Conservation (phyloP, 1,140 invertebrate genomes). For the Heliconius hewitsoni region DNA sequence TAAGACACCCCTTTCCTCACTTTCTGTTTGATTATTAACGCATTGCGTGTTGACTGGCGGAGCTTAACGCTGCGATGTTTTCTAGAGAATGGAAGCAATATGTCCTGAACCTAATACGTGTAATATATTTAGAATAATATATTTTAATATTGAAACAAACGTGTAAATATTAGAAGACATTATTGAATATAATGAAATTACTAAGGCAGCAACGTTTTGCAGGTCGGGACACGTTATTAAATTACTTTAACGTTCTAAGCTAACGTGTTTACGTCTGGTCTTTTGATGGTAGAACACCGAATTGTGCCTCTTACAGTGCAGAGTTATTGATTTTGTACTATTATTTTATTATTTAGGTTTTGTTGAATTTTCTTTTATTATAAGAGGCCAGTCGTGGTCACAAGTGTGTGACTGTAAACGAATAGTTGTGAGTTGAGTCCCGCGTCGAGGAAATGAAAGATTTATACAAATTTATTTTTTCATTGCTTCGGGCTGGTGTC, state of each 20-base stretch:
- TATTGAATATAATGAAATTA: conserved; percentile 8
- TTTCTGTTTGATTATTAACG: too few relatives aligned
- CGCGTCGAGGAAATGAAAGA: too few relatives aligned
- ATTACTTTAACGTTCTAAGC: conserved; percentile 29
- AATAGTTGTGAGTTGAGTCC: too few relatives aligned
- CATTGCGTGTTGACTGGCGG: too few relatives aligned
- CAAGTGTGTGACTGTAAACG: too few relatives aligned
- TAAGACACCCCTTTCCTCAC: too few relatives aligned
- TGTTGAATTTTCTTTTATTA: neutral
- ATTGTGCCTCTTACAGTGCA: neutral
- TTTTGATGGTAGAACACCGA: conserved; percentile 26
- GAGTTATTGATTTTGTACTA: neutral
- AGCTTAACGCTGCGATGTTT: too few relatives aligned
- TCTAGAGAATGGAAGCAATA: too few relatives aligned
- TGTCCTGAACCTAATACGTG: too few relatives aligned
- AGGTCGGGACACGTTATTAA: conserved; percentile 27
- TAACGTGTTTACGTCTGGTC: conserved; percentile 30
- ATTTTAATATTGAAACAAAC: neutral
- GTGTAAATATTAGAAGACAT: neutral
- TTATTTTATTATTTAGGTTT: neutral
- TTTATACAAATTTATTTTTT: too few relatives aligned
- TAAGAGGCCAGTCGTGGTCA: neutral
- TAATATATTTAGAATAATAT: neutral
- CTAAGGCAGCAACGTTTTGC: conserved; percentile 20
- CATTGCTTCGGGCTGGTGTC: too few relatives aligned